Evolutionary conservation across 2,797 vertebrate species (phyloP).

Genomic region (Scarus forsteni): DNA sequence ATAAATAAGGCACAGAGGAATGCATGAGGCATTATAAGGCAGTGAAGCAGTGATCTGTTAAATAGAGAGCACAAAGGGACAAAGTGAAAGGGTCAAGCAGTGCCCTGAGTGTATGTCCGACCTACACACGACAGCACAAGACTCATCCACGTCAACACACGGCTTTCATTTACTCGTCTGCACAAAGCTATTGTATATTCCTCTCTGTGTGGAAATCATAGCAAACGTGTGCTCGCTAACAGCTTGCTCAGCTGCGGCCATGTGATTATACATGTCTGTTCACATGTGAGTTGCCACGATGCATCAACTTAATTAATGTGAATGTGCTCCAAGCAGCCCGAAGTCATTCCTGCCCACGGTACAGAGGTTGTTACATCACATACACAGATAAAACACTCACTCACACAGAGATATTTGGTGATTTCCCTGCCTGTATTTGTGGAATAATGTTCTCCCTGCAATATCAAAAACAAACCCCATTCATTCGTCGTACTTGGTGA

Average conservation of each 20-base stretch:
- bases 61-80: constrained; percentile 43
- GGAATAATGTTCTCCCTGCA: constrained; percentile 20
- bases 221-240: constrained; percentile 42
- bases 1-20: not conserved
- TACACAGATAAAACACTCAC: constrained; percentile 29
- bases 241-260: constrained; percentile 64
- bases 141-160: not conserved
- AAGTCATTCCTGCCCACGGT: constrained; percentile 74
- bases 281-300: constrained; percentile 75
- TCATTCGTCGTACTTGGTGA: constrained; percentile 29
- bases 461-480: constrained; percentile 15
- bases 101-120: constrained; percentile 19
- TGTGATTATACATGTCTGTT: constrained; percentile 69
- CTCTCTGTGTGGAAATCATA: constrained; percentile 7
- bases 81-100: constrained; percentile 43
- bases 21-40: constrained; percentile 5
- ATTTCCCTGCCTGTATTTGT: constrained; percentile 19
- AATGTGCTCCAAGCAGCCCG: constrained; percentile 68
- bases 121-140: not conserved
- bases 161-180: not conserved
- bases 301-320: constrained; percentile 80
- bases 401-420: constrained; percentile 26
- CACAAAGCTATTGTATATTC: constrained; percentile 1
- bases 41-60: constrained; percentile 44
- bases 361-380: constrained; percentile 69